Evolutionary conservation across 35 echinoderm and acorn worm species (phyloP).

Genomic region (Apostichopus californicus): DNA sequence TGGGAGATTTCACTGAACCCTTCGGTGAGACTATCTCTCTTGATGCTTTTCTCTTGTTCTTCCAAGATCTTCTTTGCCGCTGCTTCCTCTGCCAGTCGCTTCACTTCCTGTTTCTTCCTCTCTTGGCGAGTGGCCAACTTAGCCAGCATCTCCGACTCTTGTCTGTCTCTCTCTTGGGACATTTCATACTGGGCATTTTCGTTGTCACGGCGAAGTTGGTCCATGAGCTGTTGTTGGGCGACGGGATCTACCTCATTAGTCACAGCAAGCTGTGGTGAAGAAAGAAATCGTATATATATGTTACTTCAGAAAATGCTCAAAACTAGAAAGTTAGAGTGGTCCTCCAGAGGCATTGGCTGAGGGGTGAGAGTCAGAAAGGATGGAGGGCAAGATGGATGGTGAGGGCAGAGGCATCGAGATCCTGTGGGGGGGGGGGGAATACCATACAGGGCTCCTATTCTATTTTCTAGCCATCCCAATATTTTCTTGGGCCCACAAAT

Average conservation of each 20-base stretch:
- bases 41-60: conserved; percentile 75
- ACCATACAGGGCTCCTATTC: too few relatives aligned
- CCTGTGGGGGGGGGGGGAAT: too few relatives aligned
- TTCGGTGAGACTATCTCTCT: conserved; percentile 50
- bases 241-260: conserved; percentile 73
- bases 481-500: too few relatives aligned
- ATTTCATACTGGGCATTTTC: conserved; percentile 85
- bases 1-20: conserved; percentile 62
- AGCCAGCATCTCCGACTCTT: conserved; percentile 81
- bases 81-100: conserved; percentile 77
- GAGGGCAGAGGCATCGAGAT: too few relatives aligned
- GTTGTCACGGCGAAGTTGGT: conserved; percentile 78
- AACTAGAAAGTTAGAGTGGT: too few relatives aligned
- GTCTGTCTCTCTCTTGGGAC: conserved; percentile 61
- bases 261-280: conserved; percentile 45
- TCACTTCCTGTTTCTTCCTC: conserved; percentile 57
- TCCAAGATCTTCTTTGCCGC: conserved; percentile 74
- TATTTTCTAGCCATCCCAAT: too few relatives aligned
- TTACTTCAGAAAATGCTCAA: too few relatives aligned
- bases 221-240: conserved; percentile 79
- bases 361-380: too few relatives aligned
- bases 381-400: too few relatives aligned
- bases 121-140: conserved; percentile 67
- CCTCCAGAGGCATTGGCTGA: too few relatives aligned
- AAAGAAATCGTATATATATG: too few relatives aligned